Percentiles rank a stretch among this genome's conserved stretches.
Conservation (phyloP, 2,797 vertebrate species). For the Parauchenoglanis punctatus region DNA sequence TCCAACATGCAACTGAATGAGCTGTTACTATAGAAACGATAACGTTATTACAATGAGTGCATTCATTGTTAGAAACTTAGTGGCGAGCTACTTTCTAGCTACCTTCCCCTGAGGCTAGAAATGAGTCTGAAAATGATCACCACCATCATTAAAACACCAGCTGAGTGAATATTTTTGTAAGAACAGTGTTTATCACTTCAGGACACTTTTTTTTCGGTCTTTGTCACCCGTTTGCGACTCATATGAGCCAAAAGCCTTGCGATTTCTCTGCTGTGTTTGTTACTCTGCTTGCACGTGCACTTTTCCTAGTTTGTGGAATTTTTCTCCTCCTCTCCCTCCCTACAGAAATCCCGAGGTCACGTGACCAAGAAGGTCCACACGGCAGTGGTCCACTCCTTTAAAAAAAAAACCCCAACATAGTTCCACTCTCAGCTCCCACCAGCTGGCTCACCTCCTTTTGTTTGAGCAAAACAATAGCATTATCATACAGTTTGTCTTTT, state of each 20-base stretch:
- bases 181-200: neutral
- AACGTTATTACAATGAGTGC: too few species aligned
- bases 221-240: neutral
- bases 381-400: constrained; percentile 27
- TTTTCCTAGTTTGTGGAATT: neutral
- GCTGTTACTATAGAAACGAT: too few species aligned
- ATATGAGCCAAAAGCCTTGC: neutral
- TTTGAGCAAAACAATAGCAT: constrained; percentile 52
- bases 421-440: constrained; percentile 34
- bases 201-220: neutral
- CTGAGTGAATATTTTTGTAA: neutral
- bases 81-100: neutral
- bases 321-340: too few species aligned
- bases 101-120: neutral
- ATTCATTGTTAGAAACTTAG: too few species aligned
- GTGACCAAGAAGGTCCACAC: constrained; percentile 44
- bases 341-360: constrained; percentile 50
- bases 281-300: neutral
- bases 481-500: neutral
- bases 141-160: neutral
- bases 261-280: neutral
- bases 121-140: neutral
- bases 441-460: constrained; percentile 54
- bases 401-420: constrained; percentile 12
- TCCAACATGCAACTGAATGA: too few species aligned